Percentiles rank a stretch among this genome's conserved stretches.
Conservation (phyloP, 2,113 vertebrate species). For the Gallinago undulata region DNA sequence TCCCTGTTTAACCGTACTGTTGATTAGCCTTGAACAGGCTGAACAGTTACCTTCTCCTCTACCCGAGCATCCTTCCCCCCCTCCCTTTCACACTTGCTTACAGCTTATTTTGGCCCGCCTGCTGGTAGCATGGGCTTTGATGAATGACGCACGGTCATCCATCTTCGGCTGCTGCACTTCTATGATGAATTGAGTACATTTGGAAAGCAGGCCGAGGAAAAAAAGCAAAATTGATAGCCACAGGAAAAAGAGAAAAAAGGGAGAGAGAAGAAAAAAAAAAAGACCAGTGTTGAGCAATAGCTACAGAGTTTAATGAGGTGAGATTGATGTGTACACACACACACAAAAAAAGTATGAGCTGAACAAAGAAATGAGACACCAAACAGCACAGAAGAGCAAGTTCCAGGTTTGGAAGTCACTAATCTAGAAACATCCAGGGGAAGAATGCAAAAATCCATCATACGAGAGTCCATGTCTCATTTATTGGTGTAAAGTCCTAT, state of each 20-base stretch:
- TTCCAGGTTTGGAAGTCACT: not conserved
- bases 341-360: not conserved
- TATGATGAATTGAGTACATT: slow-evolving; percentile 54
- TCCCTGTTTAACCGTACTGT: not conserved
- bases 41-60: not conserved
- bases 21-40: not conserved
- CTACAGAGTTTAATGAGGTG: not conserved
- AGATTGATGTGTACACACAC: not conserved
- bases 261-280: not conserved
- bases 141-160: slow-evolving; percentile 37
- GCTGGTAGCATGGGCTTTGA: not conserved
- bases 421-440: not conserved
- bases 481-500: not conserved
- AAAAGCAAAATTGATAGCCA: slow-evolving; percentile 25
- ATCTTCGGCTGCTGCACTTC: not conserved
- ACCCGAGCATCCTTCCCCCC: too few species aligned
- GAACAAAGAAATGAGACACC: not conserved
- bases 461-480: not conserved
- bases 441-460: not conserved
- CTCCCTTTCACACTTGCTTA: not conserved
- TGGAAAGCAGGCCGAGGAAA: slow-evolving; percentile 3
- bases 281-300: not conserved
- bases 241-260: not conserved
- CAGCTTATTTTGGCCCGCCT: not conserved
- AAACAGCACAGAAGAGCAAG: not conserved